Evolutionary conservation across 2,797 vertebrate species (phyloP).

Genomic region (Tarsius wallacei): DNA sequence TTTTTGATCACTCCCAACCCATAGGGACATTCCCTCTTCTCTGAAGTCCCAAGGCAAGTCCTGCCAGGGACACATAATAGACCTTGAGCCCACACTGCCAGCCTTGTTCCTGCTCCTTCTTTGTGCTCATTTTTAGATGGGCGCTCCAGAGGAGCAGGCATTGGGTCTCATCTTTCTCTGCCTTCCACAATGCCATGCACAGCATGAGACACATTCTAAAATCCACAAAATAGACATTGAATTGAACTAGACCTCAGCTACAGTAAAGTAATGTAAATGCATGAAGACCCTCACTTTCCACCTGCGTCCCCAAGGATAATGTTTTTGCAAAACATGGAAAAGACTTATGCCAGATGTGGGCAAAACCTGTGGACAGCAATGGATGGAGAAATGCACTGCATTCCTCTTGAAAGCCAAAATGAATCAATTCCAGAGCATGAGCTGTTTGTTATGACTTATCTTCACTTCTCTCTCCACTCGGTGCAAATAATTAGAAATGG

Average conservation of each 20-base stretch:
- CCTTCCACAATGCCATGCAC: not conserved
- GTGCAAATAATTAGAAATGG: not conserved
- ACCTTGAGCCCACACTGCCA: not conserved
- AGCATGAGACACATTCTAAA: not conserved
- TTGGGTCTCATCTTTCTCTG: not conserved
- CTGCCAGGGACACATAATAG: not conserved
- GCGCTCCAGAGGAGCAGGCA: rapidly evolving
- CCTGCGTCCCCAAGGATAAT: not conserved
- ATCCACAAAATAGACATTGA: not conserved
- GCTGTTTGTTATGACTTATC: not conserved
- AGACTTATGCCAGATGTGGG: not conserved
- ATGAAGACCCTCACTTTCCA: not conserved
- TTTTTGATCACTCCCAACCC: not conserved
- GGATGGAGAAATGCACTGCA: not conserved
- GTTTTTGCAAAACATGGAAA: not conserved
- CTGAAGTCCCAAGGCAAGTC: not conserved
- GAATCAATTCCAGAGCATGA: not conserved
- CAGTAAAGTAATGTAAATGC: not conserved
- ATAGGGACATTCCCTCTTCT: not conserved
- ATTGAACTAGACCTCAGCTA: not conserved
- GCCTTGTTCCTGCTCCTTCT: not conserved
- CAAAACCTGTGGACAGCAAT: not conserved
- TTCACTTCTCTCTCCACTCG: not conserved
- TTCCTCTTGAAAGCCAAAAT: not conserved
- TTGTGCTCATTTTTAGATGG: not conserved